Conservation (phyloP, 2,888 invertebrate species). For the Netelia melanura region DNA sequence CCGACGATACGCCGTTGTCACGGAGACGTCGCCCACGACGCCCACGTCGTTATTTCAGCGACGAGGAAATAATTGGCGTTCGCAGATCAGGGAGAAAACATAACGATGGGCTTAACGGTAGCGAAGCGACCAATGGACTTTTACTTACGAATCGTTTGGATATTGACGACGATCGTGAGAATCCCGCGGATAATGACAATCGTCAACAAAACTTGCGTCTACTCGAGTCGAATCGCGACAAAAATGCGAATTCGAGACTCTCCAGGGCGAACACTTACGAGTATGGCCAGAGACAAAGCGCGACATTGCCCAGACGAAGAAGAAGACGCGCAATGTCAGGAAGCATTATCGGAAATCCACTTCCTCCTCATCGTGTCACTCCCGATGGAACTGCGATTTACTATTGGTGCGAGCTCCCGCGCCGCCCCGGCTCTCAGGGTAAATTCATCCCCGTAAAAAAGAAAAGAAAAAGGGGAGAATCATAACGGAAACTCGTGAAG, state of each 20-base stretch:
- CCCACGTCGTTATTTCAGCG: constrained; percentile 71
- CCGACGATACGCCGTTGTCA: constrained; percentile 46
- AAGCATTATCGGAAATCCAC: constrained; percentile 78
- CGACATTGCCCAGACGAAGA: constrained; percentile 81
- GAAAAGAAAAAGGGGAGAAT: constrained; percentile 30
- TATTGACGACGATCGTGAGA: constrained; percentile 31
- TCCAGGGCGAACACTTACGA: constrained; percentile 70
- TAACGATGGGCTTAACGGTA: constrained; percentile 14
- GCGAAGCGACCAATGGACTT: constrained; percentile 32
- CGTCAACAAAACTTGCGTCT: constrained; percentile 47
- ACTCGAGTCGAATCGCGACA: constrained; percentile 74
- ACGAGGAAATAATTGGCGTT: constrained; percentile 71
- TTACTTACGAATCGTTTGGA: constrained; percentile 32
- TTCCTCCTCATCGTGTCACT: constrained; percentile 91
- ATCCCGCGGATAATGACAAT: constrained; percentile 59
- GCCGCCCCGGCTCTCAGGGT: constrained; percentile 85
- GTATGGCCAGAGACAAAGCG: constrained; percentile 77
- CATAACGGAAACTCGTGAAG: constrained; percentile 1
- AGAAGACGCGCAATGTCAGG: constrained; percentile 81
- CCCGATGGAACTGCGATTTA: constrained; percentile 94
- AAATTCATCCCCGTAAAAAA: constrained; percentile 75
- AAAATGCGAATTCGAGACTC: constrained; percentile 76
- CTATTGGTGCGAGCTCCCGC: constrained; percentile 94
- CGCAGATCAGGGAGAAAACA: constrained; percentile 51
- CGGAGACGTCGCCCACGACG: constrained; percentile 62